Base-by-base conservation (phyloP, 2,888 invertebrate genomes). In the Panorpa germanica region DNA sequence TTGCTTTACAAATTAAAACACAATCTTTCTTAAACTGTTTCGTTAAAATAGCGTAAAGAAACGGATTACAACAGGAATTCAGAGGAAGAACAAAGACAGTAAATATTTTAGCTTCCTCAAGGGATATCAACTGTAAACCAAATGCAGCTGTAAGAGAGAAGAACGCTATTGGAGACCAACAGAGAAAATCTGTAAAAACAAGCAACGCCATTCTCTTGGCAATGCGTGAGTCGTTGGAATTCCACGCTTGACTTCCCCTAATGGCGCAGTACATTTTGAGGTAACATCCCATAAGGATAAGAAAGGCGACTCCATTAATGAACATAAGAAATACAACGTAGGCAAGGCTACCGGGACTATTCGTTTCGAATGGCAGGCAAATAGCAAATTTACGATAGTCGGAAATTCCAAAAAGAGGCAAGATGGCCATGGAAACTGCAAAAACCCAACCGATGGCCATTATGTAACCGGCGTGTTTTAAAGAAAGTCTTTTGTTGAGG, bases 1-100 rank as follows among this genome's bases (percentile, higher is more conserved):
- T 86, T 12, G 91, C 82, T 52, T 91, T 90, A 57, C 91, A 93
- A 34, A 93, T 78, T 50, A 86, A 71, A 3, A 91, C 82, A 57
- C 93, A 93, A 57, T 95, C 93, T 55, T 90, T 88, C 55, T 93
- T 93, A 54, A 93, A 93, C 53, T 93, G 91, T 50, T 95, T 93
- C 5, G 95, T 95, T 45, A 95, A 71, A 41, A 95, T 93, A 29
- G 95, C 95, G 53, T 96, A 96, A 16, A 96, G 67, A 52, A 95
- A 95, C 1, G 96, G 96, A 57, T 96, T 96, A 57, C 93, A 91
- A 54, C 93, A 95, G 9, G 88, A 86, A 56, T 96, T 96, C 37
- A 96, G 59, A 2, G 96, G 95, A 42, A 95, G 61, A 32, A 96
- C 78, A 51, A 96, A 93, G 22, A 96, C 91, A 3, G 91, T 91